Percentiles rank a stretch among this genome's conserved stretches.
Conservation (phyloP, 2,797 vertebrate genomes). For the Euphonia xanthogaster region DNA sequence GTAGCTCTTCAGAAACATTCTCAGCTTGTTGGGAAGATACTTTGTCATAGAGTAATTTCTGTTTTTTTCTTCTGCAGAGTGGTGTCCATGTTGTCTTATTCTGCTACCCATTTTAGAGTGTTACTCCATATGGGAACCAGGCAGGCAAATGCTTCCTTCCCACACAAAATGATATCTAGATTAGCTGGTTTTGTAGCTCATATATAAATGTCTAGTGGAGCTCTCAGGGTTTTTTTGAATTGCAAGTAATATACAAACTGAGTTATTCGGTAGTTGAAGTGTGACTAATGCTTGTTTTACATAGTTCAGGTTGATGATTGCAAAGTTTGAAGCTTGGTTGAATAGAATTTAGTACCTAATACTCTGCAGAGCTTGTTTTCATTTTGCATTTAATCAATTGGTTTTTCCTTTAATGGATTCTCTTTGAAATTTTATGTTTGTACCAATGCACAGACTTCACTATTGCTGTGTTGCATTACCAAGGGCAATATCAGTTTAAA, state of each 20-base stretch:
- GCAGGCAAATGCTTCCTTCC: neutral
- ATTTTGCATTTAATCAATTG: constrained; percentile 35
- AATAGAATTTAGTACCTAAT: constrained; percentile 16
- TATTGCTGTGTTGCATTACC: neutral
- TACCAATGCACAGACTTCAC: neutral
- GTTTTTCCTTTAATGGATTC: constrained; percentile 38
- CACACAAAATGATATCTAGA: neutral
- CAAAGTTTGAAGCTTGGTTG: neutral
- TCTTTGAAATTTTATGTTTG: constrained; percentile 50
- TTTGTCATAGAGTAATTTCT: neutral
- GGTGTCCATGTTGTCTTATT: neutral
- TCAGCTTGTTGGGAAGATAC: neutral
- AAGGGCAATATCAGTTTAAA: constrained; percentile 56
- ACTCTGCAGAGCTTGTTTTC: neutral
- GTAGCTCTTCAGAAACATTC: neutral
- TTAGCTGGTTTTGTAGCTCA: neutral
- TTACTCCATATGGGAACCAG: neutral
- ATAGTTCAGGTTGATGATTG: constrained; percentile 31
- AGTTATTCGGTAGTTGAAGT: constrained; percentile 13
- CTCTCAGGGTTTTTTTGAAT: neutral
- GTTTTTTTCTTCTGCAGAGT: neutral
- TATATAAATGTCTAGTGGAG: neutral
- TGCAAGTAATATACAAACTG: neutral
- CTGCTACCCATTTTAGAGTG: neutral
- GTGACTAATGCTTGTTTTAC: constrained; percentile 22